Base-by-base conservation (phyloP, 2,888 invertebrate species). In the Caradrina kadenii region DNA sequence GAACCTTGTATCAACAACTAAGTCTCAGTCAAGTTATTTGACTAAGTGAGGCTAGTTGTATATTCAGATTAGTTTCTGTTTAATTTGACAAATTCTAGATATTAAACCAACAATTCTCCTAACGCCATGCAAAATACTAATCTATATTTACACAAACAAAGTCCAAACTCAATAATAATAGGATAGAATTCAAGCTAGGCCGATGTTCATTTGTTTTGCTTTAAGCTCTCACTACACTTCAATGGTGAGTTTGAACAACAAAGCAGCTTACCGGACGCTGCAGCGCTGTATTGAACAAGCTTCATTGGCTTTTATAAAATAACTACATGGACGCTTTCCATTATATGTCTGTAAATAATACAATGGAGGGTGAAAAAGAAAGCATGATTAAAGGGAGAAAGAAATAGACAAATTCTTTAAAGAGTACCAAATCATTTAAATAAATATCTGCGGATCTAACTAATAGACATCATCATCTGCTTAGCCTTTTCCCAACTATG, bases 181-280 rank as follows among this genome's bases (percentile, higher is more conserved):
- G 15, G 7, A 52, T 52, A 52, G 31, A 50, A 71, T 11, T n/a
- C 4, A 45, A 35, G 42, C 35, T 22, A 50, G 31, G 26, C 45
- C 48, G 26, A 48, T 66, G 75, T 53, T 66, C 21, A 74, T 19
- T 58, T 71, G 50, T 65, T 64, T 74, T 48, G 45, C 19, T 11
- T 13, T 74, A 66, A 71, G 39, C 65, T 50, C 21, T 49, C 22
- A 17, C 42, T 26, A 39, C 62, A 49, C 21, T 71, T 56, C 75
- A 65, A 65, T 58, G 48, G 48, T 19, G 22, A 48, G n/a, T 5
- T 26, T 58, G 39, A 67, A 49, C 52, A 74, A 74, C 64, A 64
- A 74, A 74, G 26, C 74, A 2, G 65, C 49, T 73, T 42, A 45
- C 17, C 26, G 49, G 35, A 64, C 22, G 54, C 55, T 63, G 7